These are phyloP conservation scores for Acrocephalus scirpaceus DNA, from an alignment of 2,797 vertebrate species.

Conservation along the genomic window DNA sequence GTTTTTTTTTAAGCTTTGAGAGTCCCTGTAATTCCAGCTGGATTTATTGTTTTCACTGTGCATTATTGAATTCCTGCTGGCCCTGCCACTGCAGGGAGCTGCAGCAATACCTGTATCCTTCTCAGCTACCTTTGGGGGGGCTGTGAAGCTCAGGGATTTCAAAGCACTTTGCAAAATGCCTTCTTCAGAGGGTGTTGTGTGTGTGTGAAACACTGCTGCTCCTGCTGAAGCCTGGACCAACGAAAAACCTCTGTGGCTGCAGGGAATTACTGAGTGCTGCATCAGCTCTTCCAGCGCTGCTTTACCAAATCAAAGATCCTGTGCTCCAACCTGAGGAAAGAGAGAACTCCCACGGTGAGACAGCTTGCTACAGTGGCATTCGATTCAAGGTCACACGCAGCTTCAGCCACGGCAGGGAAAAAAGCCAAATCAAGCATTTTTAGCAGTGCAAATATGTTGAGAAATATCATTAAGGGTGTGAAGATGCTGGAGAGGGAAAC, in stretches of 20 bases:
- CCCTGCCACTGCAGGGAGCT: background rate
- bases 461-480: background rate
- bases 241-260: background rate
- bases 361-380: conserved; percentile 12
- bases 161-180: background rate
- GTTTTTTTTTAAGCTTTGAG: background rate
- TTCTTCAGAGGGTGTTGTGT: background rate
- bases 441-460: background rate
- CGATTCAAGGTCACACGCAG: conserved; percentile 17
- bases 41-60: background rate
- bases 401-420: background rate
- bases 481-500: background rate
- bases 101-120: background rate
- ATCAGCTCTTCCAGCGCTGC: conserved; percentile 8
- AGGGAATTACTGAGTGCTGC: conserved; percentile 26
- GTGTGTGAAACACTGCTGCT: background rate
- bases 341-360: background rate
- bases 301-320: background rate
- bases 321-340: background rate
- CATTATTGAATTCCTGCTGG: background rate
- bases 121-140: background rate
- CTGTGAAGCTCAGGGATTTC: background rate
- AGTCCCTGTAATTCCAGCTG: background rate
- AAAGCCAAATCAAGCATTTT: conserved; percentile 30
- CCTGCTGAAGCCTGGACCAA: background rate